These are phyloP conservation scores for Cotesia chilonis DNA, from an alignment of 1,140 invertebrate genomes.

Conservation along the genomic window DNA sequence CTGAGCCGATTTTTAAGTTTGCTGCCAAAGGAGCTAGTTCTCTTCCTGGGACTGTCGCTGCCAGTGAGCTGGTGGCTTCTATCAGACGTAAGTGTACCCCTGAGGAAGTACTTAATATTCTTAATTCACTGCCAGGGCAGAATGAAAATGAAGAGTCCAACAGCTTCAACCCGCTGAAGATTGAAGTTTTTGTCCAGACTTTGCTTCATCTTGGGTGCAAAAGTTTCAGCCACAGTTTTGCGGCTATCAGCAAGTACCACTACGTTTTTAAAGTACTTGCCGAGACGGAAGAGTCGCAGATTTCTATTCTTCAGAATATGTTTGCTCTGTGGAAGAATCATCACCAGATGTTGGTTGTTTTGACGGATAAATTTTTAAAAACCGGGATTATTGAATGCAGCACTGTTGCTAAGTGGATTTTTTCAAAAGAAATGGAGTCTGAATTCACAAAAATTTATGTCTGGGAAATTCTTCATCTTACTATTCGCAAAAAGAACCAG, in stretches of 20 bases:
- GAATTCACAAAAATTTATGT: slow-evolving; percentile 95
- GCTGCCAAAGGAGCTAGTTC: slow-evolving; percentile 79
- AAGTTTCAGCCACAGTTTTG: slow-evolving; percentile 97
- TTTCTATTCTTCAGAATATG: slow-evolving; percentile 91
- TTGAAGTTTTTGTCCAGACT: slow-evolving; percentile 96
- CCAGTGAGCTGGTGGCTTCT: slow-evolving; percentile 84
- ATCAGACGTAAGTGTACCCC: slow-evolving; percentile 88
- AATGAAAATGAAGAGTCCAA: slow-evolving; percentile 76
- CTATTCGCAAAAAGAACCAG: slow-evolving; percentile 96
- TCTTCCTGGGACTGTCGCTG: slow-evolving; percentile 82
- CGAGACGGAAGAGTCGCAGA: slow-evolving; percentile 94
- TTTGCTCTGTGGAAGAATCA: slow-evolving; percentile 95
- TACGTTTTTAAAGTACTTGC: slow-evolving; percentile 91
- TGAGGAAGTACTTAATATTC: slow-evolving; percentile 89
- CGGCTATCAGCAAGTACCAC: slow-evolving; percentile 96
- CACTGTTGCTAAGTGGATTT: slow-evolving; percentile 98
- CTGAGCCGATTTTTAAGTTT: slow-evolving; percentile 85
- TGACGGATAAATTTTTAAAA: slow-evolving; percentile 97
- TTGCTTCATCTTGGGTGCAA: slow-evolving; percentile 93
- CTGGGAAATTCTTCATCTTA: slow-evolving; percentile 97
- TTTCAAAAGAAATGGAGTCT: slow-evolving; percentile 93
- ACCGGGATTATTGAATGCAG: slow-evolving; percentile 97
- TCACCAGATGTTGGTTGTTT: slow-evolving; percentile 95
- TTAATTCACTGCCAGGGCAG: slow-evolving; percentile 86
- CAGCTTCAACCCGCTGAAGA: slow-evolving; percentile 88